Conservation (phyloP, 37 sponge, comb jelly and placozoan species). For the Dysidea cf. avara region DNA sequence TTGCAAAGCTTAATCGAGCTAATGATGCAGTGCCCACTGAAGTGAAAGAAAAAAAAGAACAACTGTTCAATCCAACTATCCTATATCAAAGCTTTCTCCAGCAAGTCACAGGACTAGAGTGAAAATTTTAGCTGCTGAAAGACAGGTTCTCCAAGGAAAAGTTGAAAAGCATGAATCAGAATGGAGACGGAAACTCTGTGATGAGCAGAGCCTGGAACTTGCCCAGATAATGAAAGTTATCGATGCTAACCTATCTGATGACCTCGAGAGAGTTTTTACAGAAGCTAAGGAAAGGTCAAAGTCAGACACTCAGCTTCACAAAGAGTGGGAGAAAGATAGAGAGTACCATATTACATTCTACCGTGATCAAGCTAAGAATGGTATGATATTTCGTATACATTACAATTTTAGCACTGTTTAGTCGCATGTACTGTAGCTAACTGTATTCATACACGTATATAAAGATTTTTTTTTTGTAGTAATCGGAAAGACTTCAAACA, state of each 20-base stretch:
- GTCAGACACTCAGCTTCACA: neutral
- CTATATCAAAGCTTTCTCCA: too few relatives aligned
- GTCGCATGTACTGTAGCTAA: too few relatives aligned
- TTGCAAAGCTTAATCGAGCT: too few relatives aligned
- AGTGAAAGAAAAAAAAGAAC: too few relatives aligned
- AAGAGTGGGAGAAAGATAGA: slow-evolving; percentile 2
- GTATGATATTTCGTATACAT: too few relatives aligned
- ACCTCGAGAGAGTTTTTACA: neutral
- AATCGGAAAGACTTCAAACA: neutral
- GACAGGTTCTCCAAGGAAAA: neutral
- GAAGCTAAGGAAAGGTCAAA: slow-evolving; percentile 13
- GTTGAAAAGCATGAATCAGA: slow-evolving; percentile 3
- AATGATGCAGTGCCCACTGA: too few relatives aligned
- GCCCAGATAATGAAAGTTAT: neutral
- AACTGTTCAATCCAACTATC: too few relatives aligned
- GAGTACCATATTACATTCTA: neutral
- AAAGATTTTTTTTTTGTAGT: too few relatives aligned
- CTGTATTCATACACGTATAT: too few relatives aligned
- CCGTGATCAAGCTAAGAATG: slow-evolving; percentile 10
- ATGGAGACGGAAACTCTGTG: neutral
- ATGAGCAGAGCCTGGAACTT: neutral
- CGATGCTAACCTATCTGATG: neutral
- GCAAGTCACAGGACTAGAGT: too few relatives aligned
- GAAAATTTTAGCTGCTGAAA: too few relatives aligned
- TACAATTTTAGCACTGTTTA: too few relatives aligned